Percentiles rank a stretch among this genome's conserved stretches.
Conservation (phyloP, 2,113 vertebrate genomes). For the Psittacara wagleri region DNA sequence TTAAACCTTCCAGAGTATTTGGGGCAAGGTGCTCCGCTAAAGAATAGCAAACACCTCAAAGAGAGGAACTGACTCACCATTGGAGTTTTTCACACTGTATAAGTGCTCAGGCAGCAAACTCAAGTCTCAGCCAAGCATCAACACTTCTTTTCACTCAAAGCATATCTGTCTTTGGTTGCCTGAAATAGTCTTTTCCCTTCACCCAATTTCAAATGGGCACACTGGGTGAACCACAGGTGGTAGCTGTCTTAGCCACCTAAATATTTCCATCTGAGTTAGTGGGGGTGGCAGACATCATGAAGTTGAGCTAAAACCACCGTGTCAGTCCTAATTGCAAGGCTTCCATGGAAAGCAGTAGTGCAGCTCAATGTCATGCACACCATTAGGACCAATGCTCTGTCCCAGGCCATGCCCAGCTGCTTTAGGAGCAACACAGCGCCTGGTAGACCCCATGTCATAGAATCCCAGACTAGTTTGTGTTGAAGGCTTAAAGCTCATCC, state of each 20-base stretch:
- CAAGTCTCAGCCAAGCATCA: not conserved
- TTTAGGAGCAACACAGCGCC: accelerated
- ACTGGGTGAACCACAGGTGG: accelerated
- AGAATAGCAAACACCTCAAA: not conserved
- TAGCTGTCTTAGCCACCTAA: not conserved
- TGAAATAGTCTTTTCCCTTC: not conserved
- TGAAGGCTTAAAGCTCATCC: not conserved
- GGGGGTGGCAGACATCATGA: not conserved
- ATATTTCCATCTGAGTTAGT: not conserved
- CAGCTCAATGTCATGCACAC: accelerated
- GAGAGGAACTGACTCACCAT: not conserved
- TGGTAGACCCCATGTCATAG: not conserved
- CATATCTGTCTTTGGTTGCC: not conserved
- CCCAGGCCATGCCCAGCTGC: not conserved
- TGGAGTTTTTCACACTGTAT: not conserved
- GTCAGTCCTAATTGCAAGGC: accelerated
- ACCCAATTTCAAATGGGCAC: accelerated
- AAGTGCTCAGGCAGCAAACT: not conserved
- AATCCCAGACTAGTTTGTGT: not conserved
- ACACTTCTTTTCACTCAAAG: not conserved
- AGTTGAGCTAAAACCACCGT: not conserved
- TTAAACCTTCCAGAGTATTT: not conserved
- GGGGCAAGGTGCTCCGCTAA: not conserved
- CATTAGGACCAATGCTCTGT: accelerated
- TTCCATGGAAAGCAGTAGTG: not conserved